These are phyloP conservation scores for Macropodus opercularis DNA, from an alignment of 2,797 vertebrate species.

Conservation along the genomic window DNA sequence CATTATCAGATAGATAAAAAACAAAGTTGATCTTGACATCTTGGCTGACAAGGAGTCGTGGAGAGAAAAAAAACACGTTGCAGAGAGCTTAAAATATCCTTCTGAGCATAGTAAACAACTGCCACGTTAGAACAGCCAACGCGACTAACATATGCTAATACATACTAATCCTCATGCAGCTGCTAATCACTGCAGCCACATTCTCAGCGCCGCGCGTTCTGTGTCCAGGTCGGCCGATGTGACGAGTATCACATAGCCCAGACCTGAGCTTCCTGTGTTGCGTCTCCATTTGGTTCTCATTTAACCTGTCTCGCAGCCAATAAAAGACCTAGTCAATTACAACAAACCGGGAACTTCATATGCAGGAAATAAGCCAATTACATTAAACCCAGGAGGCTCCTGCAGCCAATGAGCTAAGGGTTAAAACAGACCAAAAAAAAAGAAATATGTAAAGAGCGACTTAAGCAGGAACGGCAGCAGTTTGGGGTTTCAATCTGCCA, in stretches of 20 bases:
- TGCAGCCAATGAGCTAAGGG: constrained; percentile 49
- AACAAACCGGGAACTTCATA: constrained; percentile 78
- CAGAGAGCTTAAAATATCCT: constrained; percentile 14
- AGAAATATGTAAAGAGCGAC: constrained; percentile 73
- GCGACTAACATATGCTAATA: constrained; percentile 43
- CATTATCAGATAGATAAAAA: constrained; percentile 43
- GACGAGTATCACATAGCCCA: constrained; percentile 68
- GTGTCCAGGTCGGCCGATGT: constrained; percentile 65
- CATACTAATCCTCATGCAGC: constrained; percentile 64
- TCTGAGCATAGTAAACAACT: constrained; percentile 8
- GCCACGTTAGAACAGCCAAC: constrained; percentile 26
- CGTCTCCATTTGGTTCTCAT: constrained; percentile 81
- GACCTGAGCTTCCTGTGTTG: constrained; percentile 71
- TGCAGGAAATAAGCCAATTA: constrained; percentile 83
- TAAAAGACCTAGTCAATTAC: constrained; percentile 82
- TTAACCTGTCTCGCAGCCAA: constrained; percentile 79
- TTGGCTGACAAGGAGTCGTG: constrained; percentile 24
- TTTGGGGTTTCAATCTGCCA: constrained; percentile 75
- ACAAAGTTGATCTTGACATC: constrained; percentile 44
- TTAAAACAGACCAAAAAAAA: constrained; percentile 50
- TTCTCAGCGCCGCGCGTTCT: constrained; percentile 64
- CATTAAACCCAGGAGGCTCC: constrained; percentile 69
- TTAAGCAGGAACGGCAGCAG: constrained; percentile 62
- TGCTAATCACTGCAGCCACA: constrained; percentile 69
- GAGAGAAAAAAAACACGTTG: constrained; percentile 1